A percentile compares a stretch with the other conserved stretches of the same genome.
Evolutionary conservation across 2,797 vertebrate species (phyloP).

Genomic region (Florisuga fusca): DNA sequence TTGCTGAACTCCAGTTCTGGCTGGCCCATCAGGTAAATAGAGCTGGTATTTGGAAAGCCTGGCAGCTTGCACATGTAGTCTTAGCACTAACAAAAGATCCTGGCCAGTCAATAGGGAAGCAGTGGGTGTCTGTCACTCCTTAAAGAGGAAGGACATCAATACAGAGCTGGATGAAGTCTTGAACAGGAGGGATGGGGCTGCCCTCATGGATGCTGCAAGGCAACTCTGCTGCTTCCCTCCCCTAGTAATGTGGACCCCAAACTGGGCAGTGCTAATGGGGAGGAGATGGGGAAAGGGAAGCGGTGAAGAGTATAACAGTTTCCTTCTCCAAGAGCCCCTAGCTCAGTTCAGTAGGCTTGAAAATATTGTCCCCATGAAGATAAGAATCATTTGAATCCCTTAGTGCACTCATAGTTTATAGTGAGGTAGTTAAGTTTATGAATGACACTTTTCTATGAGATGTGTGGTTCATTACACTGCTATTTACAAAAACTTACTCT

Average conservation of each 20-base stretch:
- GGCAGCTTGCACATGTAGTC: background rate
- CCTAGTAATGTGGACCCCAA: background rate
- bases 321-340: background rate
- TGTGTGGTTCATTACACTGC: background rate
- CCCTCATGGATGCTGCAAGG: background rate
- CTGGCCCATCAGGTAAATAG: constrained; percentile 20
- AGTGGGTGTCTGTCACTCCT: background rate
- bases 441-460: background rate
- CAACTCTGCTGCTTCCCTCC: background rate
- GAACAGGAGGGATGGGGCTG: background rate
- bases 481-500: background rate
- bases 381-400: background rate
- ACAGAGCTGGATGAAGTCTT: background rate
- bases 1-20: constrained; percentile 18
- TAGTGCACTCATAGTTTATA: background rate
- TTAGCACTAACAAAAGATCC: constrained; percentile 8
- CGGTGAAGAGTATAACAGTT: background rate
- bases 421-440: background rate
- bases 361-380: background rate
- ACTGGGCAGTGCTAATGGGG: background rate
- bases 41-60: constrained; percentile 17
- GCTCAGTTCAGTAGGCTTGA: background rate
- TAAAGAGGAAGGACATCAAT: background rate
- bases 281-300: background rate
- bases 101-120: background rate